These are phyloP conservation scores for Mamestra configurata DNA, from an alignment of 1,140 invertebrate species.

Conservation along the genomic window DNA sequence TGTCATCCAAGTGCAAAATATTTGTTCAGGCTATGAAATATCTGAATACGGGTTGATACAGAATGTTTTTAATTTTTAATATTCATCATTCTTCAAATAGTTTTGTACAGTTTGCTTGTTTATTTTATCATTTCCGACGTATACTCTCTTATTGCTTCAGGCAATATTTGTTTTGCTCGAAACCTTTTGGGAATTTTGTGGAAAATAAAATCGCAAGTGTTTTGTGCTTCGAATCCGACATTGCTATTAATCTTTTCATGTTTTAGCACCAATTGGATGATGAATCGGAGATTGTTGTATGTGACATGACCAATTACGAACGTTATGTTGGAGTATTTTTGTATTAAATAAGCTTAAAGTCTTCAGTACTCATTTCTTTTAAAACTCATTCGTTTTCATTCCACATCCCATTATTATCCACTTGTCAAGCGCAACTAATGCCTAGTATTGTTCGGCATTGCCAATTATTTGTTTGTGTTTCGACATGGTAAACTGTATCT, in stretches of 20 bases:
- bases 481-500: not conserved
- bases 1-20: not conserved
- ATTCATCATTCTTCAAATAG: not conserved
- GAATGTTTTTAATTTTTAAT: not conserved
- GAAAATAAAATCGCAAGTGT: no score
- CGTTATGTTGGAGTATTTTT: no score
- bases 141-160: not conserved
- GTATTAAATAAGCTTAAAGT: no score
- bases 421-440: conserved; percentile 4
- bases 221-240: no score
- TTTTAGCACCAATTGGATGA: no score
- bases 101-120: not conserved
- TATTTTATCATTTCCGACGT: not conserved
- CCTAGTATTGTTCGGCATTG: not conserved
- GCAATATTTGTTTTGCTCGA: no score
- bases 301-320: no score
- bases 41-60: not conserved
- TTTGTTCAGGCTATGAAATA: not conserved
- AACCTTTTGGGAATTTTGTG: no score
- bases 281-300: no score
- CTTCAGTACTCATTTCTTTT: not conserved
- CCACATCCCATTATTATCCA: not conserved
- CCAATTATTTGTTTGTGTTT: conserved; percentile 8
- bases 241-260: no score
- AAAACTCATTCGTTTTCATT: not conserved